Evolutionary conservation across 2,113 vertebrate species (phyloP).

Genomic region (Bubalus kerabau): DNA sequence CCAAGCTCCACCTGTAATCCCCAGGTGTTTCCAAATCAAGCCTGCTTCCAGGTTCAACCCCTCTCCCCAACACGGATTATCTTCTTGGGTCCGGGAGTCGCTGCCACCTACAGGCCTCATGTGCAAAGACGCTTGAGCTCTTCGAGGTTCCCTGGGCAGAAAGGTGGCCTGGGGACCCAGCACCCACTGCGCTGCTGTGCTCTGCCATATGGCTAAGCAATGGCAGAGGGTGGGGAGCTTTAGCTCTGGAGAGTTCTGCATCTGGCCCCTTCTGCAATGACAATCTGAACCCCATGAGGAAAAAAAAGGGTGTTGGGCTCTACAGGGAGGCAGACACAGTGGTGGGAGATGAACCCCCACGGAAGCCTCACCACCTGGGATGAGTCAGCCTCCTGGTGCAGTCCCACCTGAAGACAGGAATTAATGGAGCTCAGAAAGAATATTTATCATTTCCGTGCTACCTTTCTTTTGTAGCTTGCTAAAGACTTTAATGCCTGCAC

Average conservation of each 20-base stretch:
- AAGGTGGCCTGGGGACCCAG: too few relatives aligned
- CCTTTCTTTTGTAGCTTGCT: background rate
- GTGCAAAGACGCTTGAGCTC: background rate
- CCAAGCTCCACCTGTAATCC: too few relatives aligned
- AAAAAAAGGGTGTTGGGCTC: background rate
- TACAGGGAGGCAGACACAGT: background rate
- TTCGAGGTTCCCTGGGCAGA: background rate
- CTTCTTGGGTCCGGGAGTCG: background rate
- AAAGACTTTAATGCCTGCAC: background rate
- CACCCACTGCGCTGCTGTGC: rapidly evolving
- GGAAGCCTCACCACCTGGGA: background rate
- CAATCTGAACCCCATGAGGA: background rate
- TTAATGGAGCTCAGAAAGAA: background rate
- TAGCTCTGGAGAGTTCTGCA: background rate
- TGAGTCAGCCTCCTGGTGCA: background rate
- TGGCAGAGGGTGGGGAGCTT: background rate
- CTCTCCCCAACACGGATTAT: background rate
- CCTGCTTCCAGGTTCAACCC: background rate
- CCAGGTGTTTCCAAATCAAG: background rate
- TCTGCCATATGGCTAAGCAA: rapidly evolving
- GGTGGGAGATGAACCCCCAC: background rate
- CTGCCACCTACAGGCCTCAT: background rate
- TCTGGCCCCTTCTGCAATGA: background rate
- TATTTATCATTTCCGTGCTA: background rate
- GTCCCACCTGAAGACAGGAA: background rate